Evolutionary conservation across 2,888 invertebrate genomes (phyloP), one percentile per base, ranked within the genome.

Genomic region (Caenorhabditis sp.): DNA sequence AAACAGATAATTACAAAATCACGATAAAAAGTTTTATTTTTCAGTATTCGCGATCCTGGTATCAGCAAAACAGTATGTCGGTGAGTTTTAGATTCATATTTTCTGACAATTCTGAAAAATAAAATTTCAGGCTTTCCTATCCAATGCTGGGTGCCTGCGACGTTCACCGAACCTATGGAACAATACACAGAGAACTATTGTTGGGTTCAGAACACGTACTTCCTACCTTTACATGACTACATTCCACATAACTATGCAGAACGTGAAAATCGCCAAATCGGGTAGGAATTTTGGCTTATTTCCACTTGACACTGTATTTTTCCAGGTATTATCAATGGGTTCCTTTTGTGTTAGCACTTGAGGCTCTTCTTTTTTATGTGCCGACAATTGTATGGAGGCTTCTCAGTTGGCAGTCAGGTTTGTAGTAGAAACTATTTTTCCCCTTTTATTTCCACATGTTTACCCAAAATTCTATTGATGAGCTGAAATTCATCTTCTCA

Each of bases 181-280:
- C 92, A 91, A 85, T 91, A 91, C 78, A 92, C 91, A 56, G 91
- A 91, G 82, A 91, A 92, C 82, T 91, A 91, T 83, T 91, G 91
- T 80, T 91, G 92, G 90, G 92, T 91, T 35, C 88, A 88, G 76
- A 92, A 91, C 84, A 91, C 91, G 47, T 91, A 91, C 83, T 91
- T 91, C 53, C 84, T 91, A 44, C 91, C 91, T 18, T 85, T 91
- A 35, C 86, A 90, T 79, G 92, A 91, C 80, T 91, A 89, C 85
- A 91, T 91, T 80, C 91, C 91, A 35, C 89, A 89, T 84, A 89
- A 91, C 64, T 85, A 87, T 79, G 87, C 85, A 28, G 87, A 87
- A 82, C 82, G 90, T 67, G 91, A 91, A 69, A 88, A 90, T 78
- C 83, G 91, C n/a, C 92, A 92, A 85, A 92, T 91, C 83, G 91